These are phyloP conservation scores for Sebastes taczanowskii DNA, from an alignment of 2,797 vertebrate species.

Conservation along the genomic window DNA sequence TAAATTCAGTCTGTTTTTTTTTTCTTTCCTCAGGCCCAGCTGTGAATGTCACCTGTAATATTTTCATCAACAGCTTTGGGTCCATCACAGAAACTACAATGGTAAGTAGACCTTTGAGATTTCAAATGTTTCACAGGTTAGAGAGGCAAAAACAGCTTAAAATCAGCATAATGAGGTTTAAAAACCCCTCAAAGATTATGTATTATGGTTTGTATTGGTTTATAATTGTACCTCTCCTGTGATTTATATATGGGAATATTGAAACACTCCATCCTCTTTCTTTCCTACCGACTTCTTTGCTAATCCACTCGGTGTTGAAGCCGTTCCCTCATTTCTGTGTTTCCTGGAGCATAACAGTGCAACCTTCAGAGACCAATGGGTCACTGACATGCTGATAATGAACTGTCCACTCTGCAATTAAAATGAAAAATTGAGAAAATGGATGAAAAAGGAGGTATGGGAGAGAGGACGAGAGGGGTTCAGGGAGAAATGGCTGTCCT, in stretches of 20 bases:
- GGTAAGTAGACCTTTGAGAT: slow-evolving; percentile 80
- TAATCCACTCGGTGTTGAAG: slow-evolving; percentile 50
- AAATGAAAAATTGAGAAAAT: slow-evolving; percentile 80
- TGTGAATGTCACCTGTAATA: slow-evolving; percentile 96
- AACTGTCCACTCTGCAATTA: slow-evolving; percentile 84
- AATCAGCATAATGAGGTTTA: neutral
- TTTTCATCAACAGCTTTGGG: slow-evolving; percentile 97
- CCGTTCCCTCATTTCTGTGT: slow-evolving; percentile 58
- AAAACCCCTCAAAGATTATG: neutral
- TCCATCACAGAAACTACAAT: slow-evolving; percentile 96
- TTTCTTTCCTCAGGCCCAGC: slow-evolving; percentile 84
- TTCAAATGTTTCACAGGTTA: neutral
- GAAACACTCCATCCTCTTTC: neutral
- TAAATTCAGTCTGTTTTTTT: slow-evolving; percentile 33
- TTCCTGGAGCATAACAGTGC: slow-evolving; percentile 70
- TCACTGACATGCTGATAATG: slow-evolving; percentile 81
- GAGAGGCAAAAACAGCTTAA: neutral
- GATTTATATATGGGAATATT: slow-evolving; percentile 1
- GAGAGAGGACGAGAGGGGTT: slow-evolving; percentile 9
- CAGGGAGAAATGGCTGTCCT: slow-evolving; percentile 31
- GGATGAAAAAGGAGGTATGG: slow-evolving; percentile 38
- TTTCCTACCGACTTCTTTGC: slow-evolving; percentile 16
- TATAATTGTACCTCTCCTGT: neutral
- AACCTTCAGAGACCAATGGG: slow-evolving; percentile 78
- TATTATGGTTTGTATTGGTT: neutral